These are phyloP conservation scores for Conistra vaccinii DNA, from an alignment of 2,888 invertebrate species.

Conservation along the genomic window DNA sequence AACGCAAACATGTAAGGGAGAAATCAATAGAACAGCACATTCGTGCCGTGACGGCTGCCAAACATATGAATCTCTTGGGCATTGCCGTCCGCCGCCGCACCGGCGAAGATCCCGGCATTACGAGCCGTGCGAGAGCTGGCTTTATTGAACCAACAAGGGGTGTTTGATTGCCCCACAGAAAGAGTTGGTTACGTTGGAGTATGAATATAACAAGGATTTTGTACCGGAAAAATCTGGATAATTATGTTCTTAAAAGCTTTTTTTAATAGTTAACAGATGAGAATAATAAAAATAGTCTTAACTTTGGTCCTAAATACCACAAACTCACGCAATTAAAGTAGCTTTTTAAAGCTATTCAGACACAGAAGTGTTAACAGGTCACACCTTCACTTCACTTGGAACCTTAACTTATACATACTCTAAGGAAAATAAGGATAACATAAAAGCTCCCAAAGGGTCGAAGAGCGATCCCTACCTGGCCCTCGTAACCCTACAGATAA, in stretches of 20 bases:
- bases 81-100: constrained; percentile 44
- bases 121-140: constrained; percentile 22
- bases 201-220: constrained; percentile 21
- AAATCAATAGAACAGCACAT: constrained; percentile 53
- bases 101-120: constrained; percentile 24
- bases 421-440: constrained; percentile 47
- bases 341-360: neutral
- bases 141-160: constrained; percentile 64
- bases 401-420: constrained; percentile 48
- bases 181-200: constrained; percentile 47
- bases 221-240: neutral
- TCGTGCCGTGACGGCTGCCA: constrained; percentile 38
- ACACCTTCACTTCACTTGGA: neutral
- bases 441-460: constrained; percentile 61
- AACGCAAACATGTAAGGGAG: constrained; percentile 42
- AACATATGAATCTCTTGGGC: constrained; percentile 60
- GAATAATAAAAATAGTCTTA: neutral
- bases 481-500: constrained; percentile 59
- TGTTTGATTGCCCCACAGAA: constrained; percentile 57
- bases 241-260: too few species aligned
- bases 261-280: neutral
- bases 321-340: neutral
- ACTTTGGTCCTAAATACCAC: neutral
- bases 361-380: neutral
- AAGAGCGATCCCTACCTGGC: constrained; percentile 57